These are phyloP conservation scores for Formica exsecta DNA, from an alignment of 1,140 invertebrate genomes.

Conservation along the genomic window DNA sequence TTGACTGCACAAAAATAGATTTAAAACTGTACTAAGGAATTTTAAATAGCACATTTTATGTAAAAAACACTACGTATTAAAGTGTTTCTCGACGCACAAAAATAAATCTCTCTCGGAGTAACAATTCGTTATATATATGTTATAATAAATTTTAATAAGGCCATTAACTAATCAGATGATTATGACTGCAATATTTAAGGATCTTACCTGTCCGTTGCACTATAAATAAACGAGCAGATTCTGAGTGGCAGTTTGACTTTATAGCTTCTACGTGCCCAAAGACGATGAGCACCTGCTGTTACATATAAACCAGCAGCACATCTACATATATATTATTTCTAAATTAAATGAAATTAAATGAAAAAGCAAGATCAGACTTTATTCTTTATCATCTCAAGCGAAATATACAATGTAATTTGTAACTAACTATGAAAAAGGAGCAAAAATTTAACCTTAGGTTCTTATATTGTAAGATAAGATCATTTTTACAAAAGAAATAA, in stretches of 20 bases:
- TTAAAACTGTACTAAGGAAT: no score
- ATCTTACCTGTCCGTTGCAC: constrained; percentile 82
- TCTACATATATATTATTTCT: constrained; percentile 73
- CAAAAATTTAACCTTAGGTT: no score
- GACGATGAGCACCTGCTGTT: constrained; percentile 94
- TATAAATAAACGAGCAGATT: constrained; percentile 84
- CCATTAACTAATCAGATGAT: constrained; percentile 11
- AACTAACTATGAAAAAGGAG: neutral
- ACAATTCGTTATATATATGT: neutral
- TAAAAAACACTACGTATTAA: no score
- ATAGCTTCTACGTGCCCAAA: constrained; percentile 94
- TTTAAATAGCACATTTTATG: no score
- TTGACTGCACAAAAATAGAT: no score
- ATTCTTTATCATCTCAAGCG: neutral
- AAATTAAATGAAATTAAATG: neutral
- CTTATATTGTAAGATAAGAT: neutral
- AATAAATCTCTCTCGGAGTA: neutral
- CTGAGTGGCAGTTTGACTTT: constrained; percentile 92
- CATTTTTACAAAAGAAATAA: neutral
- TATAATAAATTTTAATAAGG: neutral
- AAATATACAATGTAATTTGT: no score
- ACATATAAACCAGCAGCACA: constrained; percentile 88
- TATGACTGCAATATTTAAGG: neutral
- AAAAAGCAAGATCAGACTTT: constrained; percentile 1
- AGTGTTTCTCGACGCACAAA: neutral